phyloP scores from a whole-genome alignment of 2,888 invertebrate species.

The Bombyx huttoni region DNA sequence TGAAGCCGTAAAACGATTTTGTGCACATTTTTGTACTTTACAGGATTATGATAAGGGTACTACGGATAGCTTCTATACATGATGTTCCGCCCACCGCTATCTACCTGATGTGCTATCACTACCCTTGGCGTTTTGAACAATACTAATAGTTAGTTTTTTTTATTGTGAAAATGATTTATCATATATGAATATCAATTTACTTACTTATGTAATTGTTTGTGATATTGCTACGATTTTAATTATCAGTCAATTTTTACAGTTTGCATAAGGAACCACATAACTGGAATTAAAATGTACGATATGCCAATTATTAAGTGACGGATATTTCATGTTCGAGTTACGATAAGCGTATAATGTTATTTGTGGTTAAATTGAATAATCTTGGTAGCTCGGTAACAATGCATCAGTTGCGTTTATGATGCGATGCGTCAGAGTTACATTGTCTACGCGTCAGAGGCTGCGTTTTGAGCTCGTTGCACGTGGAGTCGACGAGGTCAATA shows the following conservation, averaged over 20 bases:
- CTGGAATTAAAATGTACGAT: too few relatives aligned
- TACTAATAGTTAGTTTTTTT: conserved; percentile 8
- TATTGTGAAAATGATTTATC: conserved; percentile 3
- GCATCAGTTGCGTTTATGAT: conserved; percentile 5
- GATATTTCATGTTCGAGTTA: background rate
- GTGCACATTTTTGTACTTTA: conserved; percentile 9
- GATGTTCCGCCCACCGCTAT: conserved; percentile 1
- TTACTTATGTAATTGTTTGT: too few relatives aligned
- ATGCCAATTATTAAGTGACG: too few relatives aligned
- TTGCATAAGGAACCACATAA: too few relatives aligned
- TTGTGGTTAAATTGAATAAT: background rate
- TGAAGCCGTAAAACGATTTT: conserved; percentile 9
- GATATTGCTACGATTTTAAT: background rate
- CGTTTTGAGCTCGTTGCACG: conserved; percentile 25
- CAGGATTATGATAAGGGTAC: background rate
- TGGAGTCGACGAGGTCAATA: conserved; percentile 49
- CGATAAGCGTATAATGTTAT: background rate
- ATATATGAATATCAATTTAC: too few relatives aligned
- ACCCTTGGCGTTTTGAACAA: conserved; percentile 23
- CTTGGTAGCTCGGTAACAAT: background rate
- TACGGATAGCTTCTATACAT: background rate
- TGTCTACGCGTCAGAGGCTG: conserved; percentile 14
- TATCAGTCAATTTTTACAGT: too few relatives aligned
- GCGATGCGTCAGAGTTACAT: conserved; percentile 6
- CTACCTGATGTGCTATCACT: conserved; percentile 13